A percentile compares a stretch with the other conserved stretches of the same genome.
Evolutionary conservation across 2,888 invertebrate species (phyloP).

Genomic region (Eurytoma californica): DNA sequence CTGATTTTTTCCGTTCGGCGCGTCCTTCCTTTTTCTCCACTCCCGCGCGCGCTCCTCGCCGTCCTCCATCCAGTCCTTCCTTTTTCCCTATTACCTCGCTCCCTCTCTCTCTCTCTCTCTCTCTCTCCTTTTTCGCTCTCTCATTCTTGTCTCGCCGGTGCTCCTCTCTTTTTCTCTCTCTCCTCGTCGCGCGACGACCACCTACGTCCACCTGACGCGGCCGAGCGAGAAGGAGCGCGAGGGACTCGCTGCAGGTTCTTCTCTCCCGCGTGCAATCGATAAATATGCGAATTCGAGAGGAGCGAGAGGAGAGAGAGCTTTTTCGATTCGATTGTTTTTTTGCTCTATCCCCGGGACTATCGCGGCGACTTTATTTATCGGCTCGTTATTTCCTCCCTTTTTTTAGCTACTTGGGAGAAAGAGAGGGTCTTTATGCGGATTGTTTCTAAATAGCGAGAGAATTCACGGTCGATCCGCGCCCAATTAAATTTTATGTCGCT

Average conservation of each 20-base stretch:
- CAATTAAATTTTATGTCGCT: constrained; percentile 47
- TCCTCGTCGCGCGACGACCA: constrained; percentile 42
- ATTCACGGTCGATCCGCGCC: constrained; percentile 2
- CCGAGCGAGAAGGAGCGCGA: constrained; percentile 16
- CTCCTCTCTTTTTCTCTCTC: constrained; percentile 3
- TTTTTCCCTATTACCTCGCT: constrained; percentile 29
- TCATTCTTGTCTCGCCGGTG: constrained; percentile 9
- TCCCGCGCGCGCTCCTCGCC: constrained; percentile 25
- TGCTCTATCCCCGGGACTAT: background rate
- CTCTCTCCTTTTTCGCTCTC: constrained; percentile 19
- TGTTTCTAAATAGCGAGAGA: constrained; percentile 42
- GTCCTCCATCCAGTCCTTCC: constrained; percentile 33
- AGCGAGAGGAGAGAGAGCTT: background rate
- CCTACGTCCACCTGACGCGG: constrained; percentile 57
- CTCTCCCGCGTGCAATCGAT: constrained; percentile 43
- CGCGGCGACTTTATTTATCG: constrained; percentile 43
- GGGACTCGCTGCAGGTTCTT: constrained; percentile 23
- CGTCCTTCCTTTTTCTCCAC: constrained; percentile 39
- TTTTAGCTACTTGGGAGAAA: constrained; percentile 14
- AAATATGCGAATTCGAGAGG: constrained; percentile 48
- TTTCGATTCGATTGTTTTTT: background rate
- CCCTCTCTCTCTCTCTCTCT: constrained; percentile 12
- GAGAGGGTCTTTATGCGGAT: constrained; percentile 6
- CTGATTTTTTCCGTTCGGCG: constrained; percentile 55
- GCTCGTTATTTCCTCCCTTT: constrained; percentile 39